Conservation (phyloP, 92 coral and sea anemone genomes). For the Heteractis magnifica region DNA sequence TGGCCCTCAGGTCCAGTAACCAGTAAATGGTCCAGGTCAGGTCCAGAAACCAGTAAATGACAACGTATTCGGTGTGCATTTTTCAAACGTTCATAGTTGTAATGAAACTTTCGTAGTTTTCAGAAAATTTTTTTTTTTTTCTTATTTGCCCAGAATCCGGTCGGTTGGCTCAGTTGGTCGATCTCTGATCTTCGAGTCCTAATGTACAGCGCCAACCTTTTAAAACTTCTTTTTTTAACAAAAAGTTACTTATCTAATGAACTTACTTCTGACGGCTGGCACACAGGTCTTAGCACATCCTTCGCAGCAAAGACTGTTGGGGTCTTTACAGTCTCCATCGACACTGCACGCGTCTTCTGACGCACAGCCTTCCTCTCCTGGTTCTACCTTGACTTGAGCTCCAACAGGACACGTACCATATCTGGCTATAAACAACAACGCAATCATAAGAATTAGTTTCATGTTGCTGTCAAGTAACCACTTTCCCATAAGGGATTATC, state of each 20-base stretch:
- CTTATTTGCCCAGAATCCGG: no score
- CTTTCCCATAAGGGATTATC: not conserved
- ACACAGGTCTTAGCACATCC: slow-evolving; percentile 36
- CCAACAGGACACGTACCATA: slow-evolving; percentile 53
- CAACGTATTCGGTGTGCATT: no score
- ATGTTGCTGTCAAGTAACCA: not conserved
- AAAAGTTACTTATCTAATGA: not conserved
- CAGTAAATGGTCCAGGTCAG: no score
- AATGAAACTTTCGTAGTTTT: no score
- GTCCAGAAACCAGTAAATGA: no score
- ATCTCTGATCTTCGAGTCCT: no score
- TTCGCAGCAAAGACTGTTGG: slow-evolving; percentile 41
- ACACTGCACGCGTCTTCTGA: slow-evolving; percentile 28
- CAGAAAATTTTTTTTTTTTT: no score
- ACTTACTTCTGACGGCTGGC: slow-evolving; percentile 43
- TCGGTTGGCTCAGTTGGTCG: no score
- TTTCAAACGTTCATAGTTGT: no score
- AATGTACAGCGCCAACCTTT: no score
- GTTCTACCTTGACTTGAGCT: slow-evolving; percentile 2
- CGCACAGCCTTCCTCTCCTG: slow-evolving; percentile 34
- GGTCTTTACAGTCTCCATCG: slow-evolving; percentile 40
- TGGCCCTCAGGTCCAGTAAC: no score
- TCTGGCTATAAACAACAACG: slow-evolving; percentile 26
- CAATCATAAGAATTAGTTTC: not conserved
- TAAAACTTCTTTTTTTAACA: no score